Evolutionary conservation across 2,888 invertebrate genomes (phyloP).

Genomic region (Polydrusus cervinus): DNA sequence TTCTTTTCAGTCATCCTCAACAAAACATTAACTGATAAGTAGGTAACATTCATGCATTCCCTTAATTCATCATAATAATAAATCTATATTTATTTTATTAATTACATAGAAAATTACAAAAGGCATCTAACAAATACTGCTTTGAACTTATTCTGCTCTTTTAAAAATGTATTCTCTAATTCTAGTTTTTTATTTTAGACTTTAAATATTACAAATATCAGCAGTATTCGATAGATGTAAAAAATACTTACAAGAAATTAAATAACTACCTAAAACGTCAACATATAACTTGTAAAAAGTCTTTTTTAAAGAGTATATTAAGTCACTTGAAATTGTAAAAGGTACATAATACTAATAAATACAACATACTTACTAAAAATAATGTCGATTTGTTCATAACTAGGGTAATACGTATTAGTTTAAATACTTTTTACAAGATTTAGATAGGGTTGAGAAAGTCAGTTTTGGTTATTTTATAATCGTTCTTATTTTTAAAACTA

Average conservation of each 20-base stretch:
- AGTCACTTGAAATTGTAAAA: slow-evolving; percentile 20
- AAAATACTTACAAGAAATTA: slow-evolving; percentile 30
- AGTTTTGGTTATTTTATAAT: not conserved
- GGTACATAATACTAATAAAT: slow-evolving; percentile 30
- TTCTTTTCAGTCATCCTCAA: slow-evolving; percentile 35
- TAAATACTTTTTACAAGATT: slow-evolving; percentile 30
- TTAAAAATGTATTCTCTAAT: too few species aligned
- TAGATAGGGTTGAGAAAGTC: not conserved
- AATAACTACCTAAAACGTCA: slow-evolving; percentile 38
- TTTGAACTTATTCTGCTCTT: not conserved
- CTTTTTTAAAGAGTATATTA: slow-evolving; percentile 33
- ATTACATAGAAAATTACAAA: slow-evolving; percentile 22
- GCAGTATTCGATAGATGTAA: slow-evolving; percentile 1
- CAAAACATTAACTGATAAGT: slow-evolving; percentile 9
- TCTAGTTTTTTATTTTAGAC: too few species aligned
- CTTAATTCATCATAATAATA: not conserved
- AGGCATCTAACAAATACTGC: slow-evolving; percentile 7
- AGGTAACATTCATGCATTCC: not conserved
- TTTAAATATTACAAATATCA: not conserved
- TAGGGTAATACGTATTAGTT: not conserved
- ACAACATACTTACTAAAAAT: slow-evolving; percentile 23
- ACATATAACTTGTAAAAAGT: slow-evolving; percentile 30
- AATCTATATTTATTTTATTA: slow-evolving; percentile 8
- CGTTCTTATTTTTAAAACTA: not conserved
- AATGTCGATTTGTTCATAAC: slow-evolving; percentile 1